Conservation (phyloP, 2,797 vertebrate genomes). For the Linurgus olivaceus region DNA sequence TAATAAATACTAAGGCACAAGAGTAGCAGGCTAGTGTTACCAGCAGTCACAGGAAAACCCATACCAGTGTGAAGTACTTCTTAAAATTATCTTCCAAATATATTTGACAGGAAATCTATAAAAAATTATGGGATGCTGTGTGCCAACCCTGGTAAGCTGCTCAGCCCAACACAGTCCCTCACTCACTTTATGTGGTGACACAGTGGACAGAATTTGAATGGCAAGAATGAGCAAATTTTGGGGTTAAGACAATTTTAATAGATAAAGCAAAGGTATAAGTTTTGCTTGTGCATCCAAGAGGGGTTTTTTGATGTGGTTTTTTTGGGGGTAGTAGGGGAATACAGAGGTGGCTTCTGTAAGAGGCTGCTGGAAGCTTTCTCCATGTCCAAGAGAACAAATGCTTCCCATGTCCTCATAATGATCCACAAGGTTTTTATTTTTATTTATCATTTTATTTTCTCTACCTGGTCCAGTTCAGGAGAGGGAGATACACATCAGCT, state of each 20-base stretch:
- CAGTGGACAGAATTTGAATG: background rate
- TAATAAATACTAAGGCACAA: background rate
- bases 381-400: background rate
- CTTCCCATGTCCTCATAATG: no score
- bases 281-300: background rate
- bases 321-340: accelerated
- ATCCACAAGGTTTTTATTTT: background rate
- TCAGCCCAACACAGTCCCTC: background rate
- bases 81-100: background rate
- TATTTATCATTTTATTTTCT: background rate
- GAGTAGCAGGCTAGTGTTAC: background rate
- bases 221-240: background rate
- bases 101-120: background rate
- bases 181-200: accelerated
- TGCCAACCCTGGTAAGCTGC: background rate
- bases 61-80: background rate
- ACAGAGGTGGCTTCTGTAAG: background rate
- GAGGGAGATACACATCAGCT: background rate
- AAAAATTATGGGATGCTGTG: background rate
- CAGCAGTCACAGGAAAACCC: background rate
- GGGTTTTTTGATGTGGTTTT: accelerated
- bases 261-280: background rate
- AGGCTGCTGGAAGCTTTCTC: background rate
- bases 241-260: background rate
- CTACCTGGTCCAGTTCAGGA: background rate